A percentile compares a stretch with the other conserved stretches of the same genome.
phyloP scores from a whole-genome alignment of 2,888 invertebrate genomes.

The Ptychoptera contaminata region DNA sequence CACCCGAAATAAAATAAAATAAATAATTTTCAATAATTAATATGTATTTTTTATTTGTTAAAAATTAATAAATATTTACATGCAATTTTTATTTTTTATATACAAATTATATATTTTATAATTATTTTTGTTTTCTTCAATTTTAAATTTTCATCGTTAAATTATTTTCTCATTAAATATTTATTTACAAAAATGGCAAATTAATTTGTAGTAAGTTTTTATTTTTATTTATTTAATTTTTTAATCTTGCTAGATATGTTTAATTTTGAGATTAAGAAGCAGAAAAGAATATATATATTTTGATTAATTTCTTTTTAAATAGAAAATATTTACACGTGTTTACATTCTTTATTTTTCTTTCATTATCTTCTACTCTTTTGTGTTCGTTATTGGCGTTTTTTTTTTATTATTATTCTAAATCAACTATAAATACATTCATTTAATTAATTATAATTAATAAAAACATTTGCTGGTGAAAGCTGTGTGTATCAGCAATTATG shows the following conservation, averaged over 20 bases:
- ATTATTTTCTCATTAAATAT: too few relatives aligned
- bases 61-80: too few relatives aligned
- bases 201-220: not conserved
- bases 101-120: not conserved
- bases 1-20: too few relatives aligned
- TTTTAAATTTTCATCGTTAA: not conserved
- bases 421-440: too few relatives aligned
- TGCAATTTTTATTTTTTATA: not conserved
- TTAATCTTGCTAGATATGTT: not conserved
- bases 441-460: too few relatives aligned
- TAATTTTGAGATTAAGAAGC: not conserved
- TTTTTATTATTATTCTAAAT: too few relatives aligned
- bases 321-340: not conserved
- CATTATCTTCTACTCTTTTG: not conserved
- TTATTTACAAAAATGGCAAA: not conserved
- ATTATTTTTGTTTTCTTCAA: too few relatives aligned
- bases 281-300: not conserved
- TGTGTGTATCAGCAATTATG: too few relatives aligned
- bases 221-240: not conserved
- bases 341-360: not conserved
- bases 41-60: too few relatives aligned
- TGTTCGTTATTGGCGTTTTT: not conserved
- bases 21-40: too few relatives aligned
- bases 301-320: not conserved
- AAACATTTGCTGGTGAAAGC: too few relatives aligned